A percentile compares a stretch with the other conserved stretches of the same genome.
Evolutionary conservation across 2,888 invertebrate species (phyloP).

Genomic region (Ischnura elegans): DNA sequence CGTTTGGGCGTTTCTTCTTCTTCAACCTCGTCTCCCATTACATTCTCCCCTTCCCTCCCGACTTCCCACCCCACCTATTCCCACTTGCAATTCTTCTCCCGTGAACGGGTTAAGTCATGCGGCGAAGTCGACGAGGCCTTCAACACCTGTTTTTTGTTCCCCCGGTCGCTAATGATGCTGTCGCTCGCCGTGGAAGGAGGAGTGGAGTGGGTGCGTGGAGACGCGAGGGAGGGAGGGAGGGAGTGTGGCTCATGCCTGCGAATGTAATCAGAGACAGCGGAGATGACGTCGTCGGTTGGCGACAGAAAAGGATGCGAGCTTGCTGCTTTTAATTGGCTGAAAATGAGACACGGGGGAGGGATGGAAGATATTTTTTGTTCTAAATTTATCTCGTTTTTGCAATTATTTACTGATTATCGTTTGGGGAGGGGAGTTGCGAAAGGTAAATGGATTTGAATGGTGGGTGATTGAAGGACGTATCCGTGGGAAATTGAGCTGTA

Average conservation of each 20-base stretch:
- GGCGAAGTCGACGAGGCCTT: conserved; percentile 40
- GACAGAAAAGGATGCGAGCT: background rate
- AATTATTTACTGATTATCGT: background rate
- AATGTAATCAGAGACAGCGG: background rate
- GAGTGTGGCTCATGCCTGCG: background rate
- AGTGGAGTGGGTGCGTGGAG: background rate
- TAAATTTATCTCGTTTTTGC: background rate
- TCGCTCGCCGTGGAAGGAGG: background rate
- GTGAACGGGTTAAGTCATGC: conserved; percentile 3
- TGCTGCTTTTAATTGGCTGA: background rate
- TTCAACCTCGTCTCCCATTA: background rate
- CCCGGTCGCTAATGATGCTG: conserved; percentile 42
- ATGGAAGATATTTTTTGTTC: background rate
- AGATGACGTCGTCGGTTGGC: too few relatives aligned
- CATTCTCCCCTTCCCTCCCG: background rate
- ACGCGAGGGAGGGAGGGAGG: background rate
- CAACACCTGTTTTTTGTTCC: conserved; percentile 60
- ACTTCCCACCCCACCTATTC: too few relatives aligned
- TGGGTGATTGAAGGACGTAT: too few relatives aligned
- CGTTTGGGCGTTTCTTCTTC: background rate
- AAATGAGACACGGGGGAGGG: background rate
- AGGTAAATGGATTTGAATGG: too few relatives aligned
- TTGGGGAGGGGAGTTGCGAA: too few relatives aligned
- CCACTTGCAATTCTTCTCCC: conserved; percentile 13
- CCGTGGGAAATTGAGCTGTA: too few relatives aligned